Base-by-base conservation (phyloP, 2,888 invertebrate genomes). In the Melanophora roralis region DNA sequence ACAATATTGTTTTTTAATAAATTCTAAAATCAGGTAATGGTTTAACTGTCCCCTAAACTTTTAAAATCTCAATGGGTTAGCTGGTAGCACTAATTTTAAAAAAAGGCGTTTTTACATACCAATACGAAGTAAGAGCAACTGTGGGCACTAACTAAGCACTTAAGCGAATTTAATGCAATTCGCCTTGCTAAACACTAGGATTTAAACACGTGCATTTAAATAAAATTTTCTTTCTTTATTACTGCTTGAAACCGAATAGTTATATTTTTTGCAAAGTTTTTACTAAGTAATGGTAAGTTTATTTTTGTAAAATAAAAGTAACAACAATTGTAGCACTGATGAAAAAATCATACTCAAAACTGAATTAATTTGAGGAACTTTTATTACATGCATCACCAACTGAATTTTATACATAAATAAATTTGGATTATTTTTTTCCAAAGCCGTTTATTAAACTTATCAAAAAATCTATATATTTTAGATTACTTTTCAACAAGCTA, bases 371-470 rank as follows among this genome's bases (percentile, higher is more conserved):
- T 84, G 83, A 82, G 81, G 85, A 84, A 84, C 78, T 82, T 64
- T 19, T 74, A 81, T 67, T 62, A 84, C 86, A 85, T 86, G 86
- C 85, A 84, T 81, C 85, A 86, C 86, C 86, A 86, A 85, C 85
- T 86, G 86, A 86, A 59, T 45, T 5, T 27, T 27, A 5, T 27
- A 6, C n/a, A n/a, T n/a, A n/a, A n/a, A n/a, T n/a, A n/a, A n/a
- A n/a, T n/a, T 27, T 27, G 6, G 27, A 27, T 27, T 27, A 3
- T 6, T 27, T 27, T 27, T 27, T 27, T 27, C 6, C 27, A 27
- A 27, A 27, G 6, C 3, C 3, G 27, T 27, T 27, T 27, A 27
- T 27, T 27, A 27, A 27, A 27, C n/a, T n/a, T n/a, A 27, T 27
- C 6, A 3, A 27, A 27, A 27, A 5, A 27, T 5, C 3, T 27